Percentiles rank a stretch among this genome's conserved stretches.
These are phyloP conservation scores for Amazona ochrocephala DNA, from an alignment of 2,797 vertebrate species.

Conservation along the genomic window DNA sequence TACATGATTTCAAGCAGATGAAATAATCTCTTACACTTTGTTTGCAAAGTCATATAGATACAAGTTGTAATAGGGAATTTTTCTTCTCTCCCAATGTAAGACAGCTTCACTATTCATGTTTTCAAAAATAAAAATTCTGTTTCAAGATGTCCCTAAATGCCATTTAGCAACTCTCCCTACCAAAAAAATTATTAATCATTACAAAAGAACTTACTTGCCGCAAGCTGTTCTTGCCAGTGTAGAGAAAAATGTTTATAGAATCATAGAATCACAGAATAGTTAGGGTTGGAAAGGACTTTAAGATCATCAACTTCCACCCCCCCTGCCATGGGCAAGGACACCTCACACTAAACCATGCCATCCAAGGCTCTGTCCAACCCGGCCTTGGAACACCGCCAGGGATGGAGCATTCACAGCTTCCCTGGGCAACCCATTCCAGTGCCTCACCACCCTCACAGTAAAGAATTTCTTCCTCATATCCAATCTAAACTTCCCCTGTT, in stretches of 20 bases:
- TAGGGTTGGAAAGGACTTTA: no score
- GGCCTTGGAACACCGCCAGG: no score
- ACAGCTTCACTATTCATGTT: background rate
- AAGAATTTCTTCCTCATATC: no score
- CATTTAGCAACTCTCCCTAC: background rate
- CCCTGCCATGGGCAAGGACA: no score
- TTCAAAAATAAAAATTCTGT: background rate
- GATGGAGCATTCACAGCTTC: no score
- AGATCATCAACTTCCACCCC: no score
- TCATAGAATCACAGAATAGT: no score
- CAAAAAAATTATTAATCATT: background rate
- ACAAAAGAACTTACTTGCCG: background rate
- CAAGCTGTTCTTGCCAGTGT: background rate
- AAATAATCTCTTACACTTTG: background rate
- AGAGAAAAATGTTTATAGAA: background rate
- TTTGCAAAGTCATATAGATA: background rate
- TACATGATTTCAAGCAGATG: background rate
- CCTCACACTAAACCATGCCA: no score
- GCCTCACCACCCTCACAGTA: no score
- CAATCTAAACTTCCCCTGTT: no score
- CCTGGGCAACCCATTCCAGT: no score
- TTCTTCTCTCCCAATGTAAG: background rate
- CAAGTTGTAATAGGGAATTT: background rate
- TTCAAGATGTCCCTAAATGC: background rate
- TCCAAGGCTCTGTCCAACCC: no score